phyloP scores from a whole-genome alignment of 2,797 vertebrate species.

The Orestias chungarensis region DNA sequence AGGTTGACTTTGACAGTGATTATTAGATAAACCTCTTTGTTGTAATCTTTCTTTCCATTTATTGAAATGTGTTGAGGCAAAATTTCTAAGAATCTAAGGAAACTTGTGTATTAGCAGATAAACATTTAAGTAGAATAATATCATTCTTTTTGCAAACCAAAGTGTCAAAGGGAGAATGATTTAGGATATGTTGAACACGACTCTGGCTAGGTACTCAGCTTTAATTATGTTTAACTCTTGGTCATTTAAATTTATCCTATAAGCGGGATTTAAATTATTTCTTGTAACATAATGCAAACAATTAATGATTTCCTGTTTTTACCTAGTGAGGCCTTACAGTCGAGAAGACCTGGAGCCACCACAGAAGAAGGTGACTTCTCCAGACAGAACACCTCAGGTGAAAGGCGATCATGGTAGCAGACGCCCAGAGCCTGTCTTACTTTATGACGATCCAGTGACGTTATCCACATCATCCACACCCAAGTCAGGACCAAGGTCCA shows the following conservation, averaged over 20 bases:
- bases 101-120: too few relatives aligned
- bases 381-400: slow-evolving; percentile 80
- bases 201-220: too few relatives aligned
- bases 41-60: neutral
- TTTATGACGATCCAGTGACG: slow-evolving; percentile 68
- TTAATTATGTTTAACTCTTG: too few relatives aligned
- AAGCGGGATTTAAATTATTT: too few relatives aligned
- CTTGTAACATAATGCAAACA: slow-evolving; percentile 1
- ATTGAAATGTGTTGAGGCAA: neutral
- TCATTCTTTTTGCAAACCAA: too few relatives aligned
- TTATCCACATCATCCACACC: slow-evolving; percentile 68
- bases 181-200: too few relatives aligned
- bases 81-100: neutral
- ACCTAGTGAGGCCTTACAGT: slow-evolving; percentile 84
- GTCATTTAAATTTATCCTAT: too few relatives aligned
- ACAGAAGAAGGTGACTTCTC: slow-evolving; percentile 77
- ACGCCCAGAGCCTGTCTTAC: slow-evolving; percentile 68
- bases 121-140: too few relatives aligned
- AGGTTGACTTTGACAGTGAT: neutral
- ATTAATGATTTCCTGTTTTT: neutral
- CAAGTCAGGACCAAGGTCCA: slow-evolving; percentile 65
- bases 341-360: slow-evolving; percentile 82
- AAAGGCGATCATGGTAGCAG: slow-evolving; percentile 50
- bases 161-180: too few relatives aligned
- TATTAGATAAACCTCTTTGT: neutral